Evolutionary conservation across 1,140 invertebrate species (phyloP), one percentile per base, ranked within the genome.

Genomic region (Nilaparvata lugens): DNA sequence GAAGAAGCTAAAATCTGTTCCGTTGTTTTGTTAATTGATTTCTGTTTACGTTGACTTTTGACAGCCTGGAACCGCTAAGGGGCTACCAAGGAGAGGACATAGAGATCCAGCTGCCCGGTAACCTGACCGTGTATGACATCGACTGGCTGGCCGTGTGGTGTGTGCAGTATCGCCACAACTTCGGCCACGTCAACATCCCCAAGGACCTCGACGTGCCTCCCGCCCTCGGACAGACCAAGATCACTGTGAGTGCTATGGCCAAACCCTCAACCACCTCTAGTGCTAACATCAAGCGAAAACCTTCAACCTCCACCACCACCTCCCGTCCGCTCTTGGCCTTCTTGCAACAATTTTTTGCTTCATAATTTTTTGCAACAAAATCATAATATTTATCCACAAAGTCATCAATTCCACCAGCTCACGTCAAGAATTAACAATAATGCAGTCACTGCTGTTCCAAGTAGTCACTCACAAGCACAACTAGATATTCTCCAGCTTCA

Each of bases 101-200:
- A 38, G 91, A 93, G 72, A 86, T 93, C 56, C 87, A 91, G 62
- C 72, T 96, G 40, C 92, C 92, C 0, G 86, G 84, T 14, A 86
- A 88, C 63, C 71, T 93, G 63, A 94, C 91, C 0, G 88, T 93
- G 4, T 89, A 92, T 71, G 89, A 95, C 71, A 91, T 96, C 55
- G 88, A 95, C 70, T 95, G 91, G 90, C 75, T 95, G n/a, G 80
- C 88, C 0, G 84, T 95, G 0, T 96, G 90, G 89, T 92, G 89
- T 70, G 84, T 91, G 7, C 78, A 86, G 70, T 91, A 89, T 71
- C 77, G 83, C 28, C 89, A 94, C 66, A 95, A 95, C 76, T 95
- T 94, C 68, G 93, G 93, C 0, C 89, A 94, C 65, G 91, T 95
- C 1, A 78, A 84, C 63, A 91, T 96, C 58, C 92, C 93, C 0